These are phyloP conservation scores for Drosophila multiciliata DNA, from an alignment of 2,888 invertebrate genomes.

Conservation along the genomic window DNA sequence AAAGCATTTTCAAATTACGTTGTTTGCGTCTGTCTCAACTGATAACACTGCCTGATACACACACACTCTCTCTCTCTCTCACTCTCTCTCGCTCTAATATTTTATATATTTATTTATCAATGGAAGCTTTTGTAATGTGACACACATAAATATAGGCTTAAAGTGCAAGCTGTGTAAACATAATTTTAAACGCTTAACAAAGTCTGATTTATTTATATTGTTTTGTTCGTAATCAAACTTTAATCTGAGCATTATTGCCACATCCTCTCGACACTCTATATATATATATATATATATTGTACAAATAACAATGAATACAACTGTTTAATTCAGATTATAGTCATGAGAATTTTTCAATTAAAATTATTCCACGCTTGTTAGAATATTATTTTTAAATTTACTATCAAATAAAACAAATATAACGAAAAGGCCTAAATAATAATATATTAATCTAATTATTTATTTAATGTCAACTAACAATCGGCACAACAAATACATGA, in stretches of 20 bases:
- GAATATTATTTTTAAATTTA: too few relatives aligned
- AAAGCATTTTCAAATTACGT: slow-evolving; percentile 5
- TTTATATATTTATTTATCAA: background rate
- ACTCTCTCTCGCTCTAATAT: background rate
- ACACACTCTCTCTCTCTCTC: background rate
- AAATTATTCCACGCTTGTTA: background rate
- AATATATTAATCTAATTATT: too few relatives aligned
- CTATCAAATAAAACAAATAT: background rate
- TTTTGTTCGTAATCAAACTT: background rate
- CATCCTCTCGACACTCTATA: too few relatives aligned
- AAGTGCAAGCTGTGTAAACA: background rate
- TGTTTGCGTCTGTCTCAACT: background rate
- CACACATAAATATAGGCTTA: background rate
- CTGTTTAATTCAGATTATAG: background rate
- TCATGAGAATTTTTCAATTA: background rate
- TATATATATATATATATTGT: background rate
- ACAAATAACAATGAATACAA: background rate
- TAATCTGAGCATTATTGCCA: background rate
- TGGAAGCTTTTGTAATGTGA: background rate
- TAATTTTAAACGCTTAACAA: background rate
- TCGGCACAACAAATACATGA: too few relatives aligned
- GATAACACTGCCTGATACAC: background rate
- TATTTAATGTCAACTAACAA: too few relatives aligned
- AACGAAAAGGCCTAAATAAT: background rate
- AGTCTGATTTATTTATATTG: background rate